Percentiles rank a stretch among this genome's conserved stretches.
Conservation (phyloP, 2,888 invertebrate genomes). For the Prosopocoilus inquinatus region DNA sequence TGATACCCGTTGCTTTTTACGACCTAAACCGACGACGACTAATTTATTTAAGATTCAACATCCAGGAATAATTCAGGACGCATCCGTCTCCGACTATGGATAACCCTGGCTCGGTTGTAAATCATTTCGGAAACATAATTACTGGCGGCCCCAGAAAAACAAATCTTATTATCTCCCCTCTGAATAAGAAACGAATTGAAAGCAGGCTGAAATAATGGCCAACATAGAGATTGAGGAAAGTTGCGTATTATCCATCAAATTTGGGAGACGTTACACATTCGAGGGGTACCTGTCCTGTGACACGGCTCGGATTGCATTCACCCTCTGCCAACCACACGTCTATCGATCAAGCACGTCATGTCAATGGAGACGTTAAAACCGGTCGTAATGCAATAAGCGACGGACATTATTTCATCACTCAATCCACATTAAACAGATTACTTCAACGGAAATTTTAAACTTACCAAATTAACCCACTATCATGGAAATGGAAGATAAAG, state of each 20-base stretch:
- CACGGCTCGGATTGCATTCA: slow-evolving; percentile 26
- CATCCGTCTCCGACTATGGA: not conserved
- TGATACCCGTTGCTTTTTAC: slow-evolving; percentile 14
- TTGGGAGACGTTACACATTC: too few species aligned
- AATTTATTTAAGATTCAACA: slow-evolving; percentile 12
- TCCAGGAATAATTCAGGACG: not conserved
- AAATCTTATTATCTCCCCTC: slow-evolving; percentile 39
- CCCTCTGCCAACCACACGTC: slow-evolving; percentile 25
- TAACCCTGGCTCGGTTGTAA: slow-evolving; percentile 22
- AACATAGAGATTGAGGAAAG: slow-evolving; percentile 13
- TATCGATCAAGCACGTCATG: slow-evolving; percentile 23
- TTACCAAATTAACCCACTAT: too few species aligned
- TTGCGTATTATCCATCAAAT: slow-evolving; percentile 28
- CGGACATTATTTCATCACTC: too few species aligned
- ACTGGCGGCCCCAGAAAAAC: slow-evolving; percentile 22
- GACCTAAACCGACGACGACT: slow-evolving; percentile 10
- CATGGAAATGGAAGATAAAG: too few species aligned
- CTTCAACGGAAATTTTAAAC: too few species aligned
- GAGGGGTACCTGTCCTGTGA: slow-evolving; percentile 6
- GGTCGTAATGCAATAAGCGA: slow-evolving; percentile 19
- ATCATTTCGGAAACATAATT: slow-evolving; percentile 37
- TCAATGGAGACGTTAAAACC: slow-evolving; percentile 27
- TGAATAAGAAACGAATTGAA: slow-evolving; percentile 25
- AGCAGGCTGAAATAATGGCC: slow-evolving; percentile 9
- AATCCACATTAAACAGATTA: too few species aligned